A percentile compares a stretch with the other conserved stretches of the same genome.
phyloP scores from a whole-genome alignment of 1,140 invertebrate genomes.

The Ruditapes philippinarum region DNA sequence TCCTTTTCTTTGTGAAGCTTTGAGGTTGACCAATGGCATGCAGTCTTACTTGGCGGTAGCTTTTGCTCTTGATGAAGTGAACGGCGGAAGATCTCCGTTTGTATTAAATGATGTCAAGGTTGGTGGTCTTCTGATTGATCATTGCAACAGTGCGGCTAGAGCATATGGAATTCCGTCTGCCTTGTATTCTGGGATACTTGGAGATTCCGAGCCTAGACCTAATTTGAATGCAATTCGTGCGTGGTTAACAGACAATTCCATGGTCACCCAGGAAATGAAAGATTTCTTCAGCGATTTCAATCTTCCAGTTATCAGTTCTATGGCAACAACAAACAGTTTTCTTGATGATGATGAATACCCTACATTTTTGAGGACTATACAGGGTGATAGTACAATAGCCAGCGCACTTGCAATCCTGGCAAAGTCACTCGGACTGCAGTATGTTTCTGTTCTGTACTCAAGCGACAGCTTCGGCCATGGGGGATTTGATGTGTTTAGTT shows the following conservation, averaged over 20 bases:
- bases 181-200: conserved; percentile 77
- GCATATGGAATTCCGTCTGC: conserved; percentile 75
- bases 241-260: conserved; percentile 82
- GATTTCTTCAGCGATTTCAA: conserved; percentile 76
- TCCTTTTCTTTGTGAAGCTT: conserved; percentile 75
- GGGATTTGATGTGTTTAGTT: conserved; percentile 71
- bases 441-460: conserved; percentile 75
- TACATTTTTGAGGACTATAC: conserved; percentile 93
- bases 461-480: conserved; percentile 71
- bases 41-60: conserved; percentile 93
- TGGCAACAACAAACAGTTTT: conserved; percentile 90
- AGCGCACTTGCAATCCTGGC: conserved; percentile 89
- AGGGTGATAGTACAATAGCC: conserved; percentile 93
- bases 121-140: conserved; percentile 79
- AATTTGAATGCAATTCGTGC: conserved; percentile 71
- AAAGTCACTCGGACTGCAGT: conserved; percentile 75
- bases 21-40: conserved; percentile 88
- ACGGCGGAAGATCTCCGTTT: conserved; percentile 85
- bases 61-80: conserved; percentile 92
- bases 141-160: conserved; percentile 77
- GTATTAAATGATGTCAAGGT: conserved; percentile 75
- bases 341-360: conserved; percentile 92
- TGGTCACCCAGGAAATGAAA: conserved; percentile 71
- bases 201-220: conserved; percentile 18
- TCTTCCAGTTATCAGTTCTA: conserved; percentile 80